These are phyloP conservation scores for Pteria penguin DNA, from an alignment of 2,888 invertebrate genomes.

Conservation along the genomic window DNA sequence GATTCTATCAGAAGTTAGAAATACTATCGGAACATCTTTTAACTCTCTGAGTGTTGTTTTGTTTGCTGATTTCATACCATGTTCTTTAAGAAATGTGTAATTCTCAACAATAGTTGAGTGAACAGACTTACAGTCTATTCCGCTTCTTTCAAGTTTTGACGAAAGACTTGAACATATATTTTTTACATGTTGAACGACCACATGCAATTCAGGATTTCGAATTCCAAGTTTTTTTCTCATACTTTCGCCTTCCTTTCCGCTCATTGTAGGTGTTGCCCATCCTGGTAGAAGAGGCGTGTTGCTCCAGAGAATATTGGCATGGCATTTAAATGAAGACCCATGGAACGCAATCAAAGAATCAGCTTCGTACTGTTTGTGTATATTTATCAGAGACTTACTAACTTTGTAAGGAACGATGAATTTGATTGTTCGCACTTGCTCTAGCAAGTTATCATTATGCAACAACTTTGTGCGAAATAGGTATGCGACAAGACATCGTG, in stretches of 20 bases:
- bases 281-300: conserved; percentile 35
- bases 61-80: neutral
- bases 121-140: neutral
- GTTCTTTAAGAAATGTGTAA: neutral
- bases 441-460: conserved; percentile 12
- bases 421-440: conserved; percentile 23
- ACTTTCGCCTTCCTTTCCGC: neutral
- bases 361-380: conserved; percentile 29
- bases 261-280: conserved; percentile 1
- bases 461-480: neutral
- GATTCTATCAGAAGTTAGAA: conserved; percentile 28
- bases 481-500: conserved; percentile 22
- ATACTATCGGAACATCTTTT: conserved; percentile 37
- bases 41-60: neutral
- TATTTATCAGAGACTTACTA: neutral
- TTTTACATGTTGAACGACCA: conserved; percentile 48
- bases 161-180: conserved; percentile 34
- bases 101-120: neutral
- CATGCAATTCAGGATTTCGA: conserved; percentile 30
- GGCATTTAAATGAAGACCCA: neutral
- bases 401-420: conserved; percentile 44
- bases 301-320: conserved; percentile 38
- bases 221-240: conserved; percentile 29
- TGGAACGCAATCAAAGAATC: conserved; percentile 42
- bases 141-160: neutral